Percentiles rank a stretch among this genome's conserved stretches.
Conservation (phyloP, 2,888 invertebrate species). For the Drosophila putrida region DNA sequence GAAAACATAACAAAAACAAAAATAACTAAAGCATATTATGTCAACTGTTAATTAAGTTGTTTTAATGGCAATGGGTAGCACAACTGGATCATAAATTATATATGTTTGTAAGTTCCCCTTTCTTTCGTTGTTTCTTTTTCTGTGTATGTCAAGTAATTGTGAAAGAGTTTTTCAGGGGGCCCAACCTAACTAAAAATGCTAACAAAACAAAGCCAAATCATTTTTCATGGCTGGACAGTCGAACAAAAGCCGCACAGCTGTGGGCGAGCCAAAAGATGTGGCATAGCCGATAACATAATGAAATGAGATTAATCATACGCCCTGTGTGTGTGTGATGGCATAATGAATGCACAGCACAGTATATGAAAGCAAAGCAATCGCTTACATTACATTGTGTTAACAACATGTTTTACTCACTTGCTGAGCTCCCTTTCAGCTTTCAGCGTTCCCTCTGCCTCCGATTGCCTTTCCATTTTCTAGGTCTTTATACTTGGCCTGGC, state of each 20-base stretch:
- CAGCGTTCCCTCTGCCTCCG: neutral
- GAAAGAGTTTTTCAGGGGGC: conserved; percentile 42
- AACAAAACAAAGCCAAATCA: conserved; percentile 64
- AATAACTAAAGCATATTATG: conserved; percentile 77
- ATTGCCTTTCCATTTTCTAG: neutral
- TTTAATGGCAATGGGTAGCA: conserved; percentile 59
- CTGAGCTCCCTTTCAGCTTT: neutral
- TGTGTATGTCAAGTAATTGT: conserved; percentile 22
- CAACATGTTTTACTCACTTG: conserved; percentile 52
- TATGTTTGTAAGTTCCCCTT: too few relatives aligned
- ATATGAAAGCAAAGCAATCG: conserved; percentile 51
- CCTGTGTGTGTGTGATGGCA: conserved; percentile 70
- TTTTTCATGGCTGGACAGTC: conserved; percentile 70
- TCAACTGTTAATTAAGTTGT: conserved; percentile 80
- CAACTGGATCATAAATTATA: conserved; percentile 56
- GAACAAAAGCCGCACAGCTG: conserved; percentile 50
- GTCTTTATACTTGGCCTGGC: neutral
- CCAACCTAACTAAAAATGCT: conserved; percentile 49
- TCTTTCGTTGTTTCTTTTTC: too few relatives aligned
- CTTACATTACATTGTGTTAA: conserved; percentile 55
- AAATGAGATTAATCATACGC: conserved; percentile 81
- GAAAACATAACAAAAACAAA: conserved; percentile 58
- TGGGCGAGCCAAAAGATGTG: conserved; percentile 51
- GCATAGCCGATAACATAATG: conserved; percentile 66
- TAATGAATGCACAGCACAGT: conserved; percentile 65